A percentile compares a stretch with the other conserved stretches of the same genome.
Conservation (phyloP, 2,888 invertebrate species). For the Habroteleia sp. region DNA sequence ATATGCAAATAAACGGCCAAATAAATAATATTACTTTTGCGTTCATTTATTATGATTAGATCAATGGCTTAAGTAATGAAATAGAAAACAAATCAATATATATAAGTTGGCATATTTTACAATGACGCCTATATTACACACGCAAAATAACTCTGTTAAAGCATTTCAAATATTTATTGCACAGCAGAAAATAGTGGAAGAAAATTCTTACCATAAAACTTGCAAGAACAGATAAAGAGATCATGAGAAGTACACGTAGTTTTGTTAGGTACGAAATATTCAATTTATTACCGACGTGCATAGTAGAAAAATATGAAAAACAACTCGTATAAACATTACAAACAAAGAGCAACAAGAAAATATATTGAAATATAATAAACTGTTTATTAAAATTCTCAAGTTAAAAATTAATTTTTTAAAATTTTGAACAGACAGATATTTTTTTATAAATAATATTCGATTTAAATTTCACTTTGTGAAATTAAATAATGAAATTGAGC, state of each 20-base stretch:
- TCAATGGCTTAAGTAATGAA: background rate
- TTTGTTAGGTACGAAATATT: slow-evolving; percentile 37
- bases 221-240: slow-evolving; percentile 28
- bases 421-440: too few species aligned
- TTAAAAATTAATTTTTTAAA: too few species aligned
- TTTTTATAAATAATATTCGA: too few species aligned
- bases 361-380: slow-evolving; percentile 8
- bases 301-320: slow-evolving; percentile 22
- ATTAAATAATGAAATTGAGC: too few species aligned
- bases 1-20: background rate
- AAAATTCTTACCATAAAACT: slow-evolving; percentile 21
- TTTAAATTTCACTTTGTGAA: too few species aligned
- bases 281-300: slow-evolving; percentile 26
- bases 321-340: slow-evolving; percentile 6
- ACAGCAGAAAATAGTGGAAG: slow-evolving; percentile 6
- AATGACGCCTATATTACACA: background rate
- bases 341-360: background rate
- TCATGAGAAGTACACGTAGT: slow-evolving; percentile 17
- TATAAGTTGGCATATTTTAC: background rate
- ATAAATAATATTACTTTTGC: slow-evolving; percentile 14
- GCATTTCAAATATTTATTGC: slow-evolving; percentile 3
- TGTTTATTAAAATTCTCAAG: too few species aligned
- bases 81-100: background rate
- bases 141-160: background rate
- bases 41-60: slow-evolving; percentile 1